Conservation (phyloP, 2,888 invertebrate genomes). For the Pheosia tremula region DNA sequence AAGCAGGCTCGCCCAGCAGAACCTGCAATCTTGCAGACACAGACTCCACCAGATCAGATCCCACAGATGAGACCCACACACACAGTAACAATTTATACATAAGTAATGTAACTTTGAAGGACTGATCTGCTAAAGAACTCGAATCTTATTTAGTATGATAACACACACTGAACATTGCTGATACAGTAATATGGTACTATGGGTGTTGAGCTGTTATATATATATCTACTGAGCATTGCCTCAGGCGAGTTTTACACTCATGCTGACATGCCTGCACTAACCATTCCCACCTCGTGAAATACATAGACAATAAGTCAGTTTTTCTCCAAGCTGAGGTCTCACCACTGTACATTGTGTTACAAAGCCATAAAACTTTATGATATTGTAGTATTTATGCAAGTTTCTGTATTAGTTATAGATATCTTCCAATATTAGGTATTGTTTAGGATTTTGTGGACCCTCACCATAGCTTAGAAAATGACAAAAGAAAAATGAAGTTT, state of each 20-base stretch:
- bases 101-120: constrained; percentile 19
- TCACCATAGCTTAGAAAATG: background rate
- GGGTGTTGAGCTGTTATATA: no score
- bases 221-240: no score
- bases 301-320: no score
- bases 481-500: background rate
- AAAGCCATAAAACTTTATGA: no score
- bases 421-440: background rate
- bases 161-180: background rate
- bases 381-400: background rate
- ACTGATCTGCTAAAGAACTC: constrained; percentile 27
- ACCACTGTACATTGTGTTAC: no score
- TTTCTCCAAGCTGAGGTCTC: no score
- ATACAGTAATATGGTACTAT: no score
- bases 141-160: constrained; percentile 21
- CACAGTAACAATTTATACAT: constrained; percentile 72
- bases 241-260: no score
- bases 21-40: constrained; percentile 52
- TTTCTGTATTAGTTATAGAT: background rate
- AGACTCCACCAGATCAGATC: constrained; percentile 61
- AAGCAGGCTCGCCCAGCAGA: constrained; percentile 69
- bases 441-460: background rate
- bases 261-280: no score
- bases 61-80: constrained; percentile 69
- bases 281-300: no score